phyloP scores from a whole-genome alignment of 2,888 invertebrate genomes.

The Notocelia uddmanniana region DNA sequence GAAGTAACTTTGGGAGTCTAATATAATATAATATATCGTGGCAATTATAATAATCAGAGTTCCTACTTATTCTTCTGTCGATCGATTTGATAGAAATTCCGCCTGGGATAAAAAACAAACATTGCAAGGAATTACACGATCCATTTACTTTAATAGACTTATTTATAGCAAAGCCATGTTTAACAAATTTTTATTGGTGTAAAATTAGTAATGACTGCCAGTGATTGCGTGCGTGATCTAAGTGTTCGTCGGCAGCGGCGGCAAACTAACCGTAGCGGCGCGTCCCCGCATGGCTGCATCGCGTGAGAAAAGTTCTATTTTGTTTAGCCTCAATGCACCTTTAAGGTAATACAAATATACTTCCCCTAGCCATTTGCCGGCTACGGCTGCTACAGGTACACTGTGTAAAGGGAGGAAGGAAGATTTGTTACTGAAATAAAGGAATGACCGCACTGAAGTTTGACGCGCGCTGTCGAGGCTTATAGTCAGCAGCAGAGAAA shows the following conservation, averaged over 20 bases:
- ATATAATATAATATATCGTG: too few relatives aligned
- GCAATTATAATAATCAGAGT: too few relatives aligned
- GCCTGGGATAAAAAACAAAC: neutral
- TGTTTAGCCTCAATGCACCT: constrained; percentile 49
- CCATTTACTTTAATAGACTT: constrained; percentile 1
- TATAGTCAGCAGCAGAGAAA: too few relatives aligned
- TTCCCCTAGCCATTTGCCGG: too few relatives aligned
- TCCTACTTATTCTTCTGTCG: too few relatives aligned
- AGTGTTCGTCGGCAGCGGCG: constrained; percentile 62
- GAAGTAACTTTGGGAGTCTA: too few relatives aligned
- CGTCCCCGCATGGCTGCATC: constrained; percentile 75
- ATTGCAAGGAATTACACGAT: neutral
- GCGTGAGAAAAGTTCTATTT: constrained; percentile 79
- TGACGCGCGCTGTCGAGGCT: too few relatives aligned
- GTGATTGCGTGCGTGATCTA: constrained; percentile 65
- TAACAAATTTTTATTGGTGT: constrained; percentile 16
- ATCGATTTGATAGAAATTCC: neutral
- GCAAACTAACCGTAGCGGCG: constrained; percentile 75
- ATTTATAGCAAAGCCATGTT: neutral
- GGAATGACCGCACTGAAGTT: too few relatives aligned
- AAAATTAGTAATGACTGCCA: constrained; percentile 27
- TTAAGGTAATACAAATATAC: neutral
- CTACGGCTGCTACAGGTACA: too few relatives aligned
- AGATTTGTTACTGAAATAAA: too few relatives aligned
- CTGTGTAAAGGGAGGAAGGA: too few relatives aligned